phyloP scores from a whole-genome alignment of 2,113 vertebrate species.

The Neotoma lepida region DNA sequence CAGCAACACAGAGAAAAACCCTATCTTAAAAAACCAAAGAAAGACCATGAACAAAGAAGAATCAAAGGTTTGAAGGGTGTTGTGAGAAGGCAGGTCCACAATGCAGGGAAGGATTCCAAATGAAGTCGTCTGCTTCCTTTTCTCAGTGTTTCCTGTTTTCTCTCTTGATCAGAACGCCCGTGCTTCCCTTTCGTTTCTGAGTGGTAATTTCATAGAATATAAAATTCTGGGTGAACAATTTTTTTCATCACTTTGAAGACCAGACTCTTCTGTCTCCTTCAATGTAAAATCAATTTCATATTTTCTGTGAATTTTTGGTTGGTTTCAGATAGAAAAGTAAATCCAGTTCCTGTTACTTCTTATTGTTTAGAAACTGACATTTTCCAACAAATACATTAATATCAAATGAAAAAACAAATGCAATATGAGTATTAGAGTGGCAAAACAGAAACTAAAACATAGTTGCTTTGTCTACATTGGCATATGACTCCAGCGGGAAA shows the following conservation, averaged over 20 bases:
- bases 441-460: constrained; percentile 10
- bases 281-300: neutral
- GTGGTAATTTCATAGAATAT: neutral
- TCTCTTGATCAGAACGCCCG: neutral
- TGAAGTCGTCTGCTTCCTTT: neutral
- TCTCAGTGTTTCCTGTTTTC: neutral
- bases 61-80: neutral
- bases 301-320: neutral
- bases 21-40: neutral
- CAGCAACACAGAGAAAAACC: neutral
- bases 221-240: constrained; percentile 4
- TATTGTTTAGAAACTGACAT: neutral
- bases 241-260: neutral
- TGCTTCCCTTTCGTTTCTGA: constrained; percentile 32
- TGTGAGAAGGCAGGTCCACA: neutral
- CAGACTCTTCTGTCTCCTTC: neutral
- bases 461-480: neutral
- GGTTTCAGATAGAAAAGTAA: constrained; percentile 19
- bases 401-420: constrained; percentile 52
- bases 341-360: neutral
- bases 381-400: constrained; percentile 40
- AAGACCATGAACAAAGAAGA: neutral
- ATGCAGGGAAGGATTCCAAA: neutral
- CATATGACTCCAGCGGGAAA: neutral
- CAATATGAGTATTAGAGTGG: neutral